phyloP scores from a whole-genome alignment of 2,113 vertebrate genomes.

The Aegotheles bennettii region DNA sequence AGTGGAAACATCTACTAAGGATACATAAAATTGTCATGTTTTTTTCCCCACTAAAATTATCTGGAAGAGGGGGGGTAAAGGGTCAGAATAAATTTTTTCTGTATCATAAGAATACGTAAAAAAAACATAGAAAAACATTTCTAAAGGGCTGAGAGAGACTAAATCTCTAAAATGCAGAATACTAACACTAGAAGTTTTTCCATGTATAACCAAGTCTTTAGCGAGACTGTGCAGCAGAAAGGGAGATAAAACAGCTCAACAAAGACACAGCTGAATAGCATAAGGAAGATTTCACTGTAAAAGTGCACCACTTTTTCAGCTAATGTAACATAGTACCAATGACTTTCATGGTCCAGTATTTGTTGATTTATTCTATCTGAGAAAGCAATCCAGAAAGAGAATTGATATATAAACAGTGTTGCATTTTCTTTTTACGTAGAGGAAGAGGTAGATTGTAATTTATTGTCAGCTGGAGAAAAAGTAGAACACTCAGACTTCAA shows the following conservation, averaged over 20 bases:
- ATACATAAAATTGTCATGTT: neutral
- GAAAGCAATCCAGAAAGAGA: neutral
- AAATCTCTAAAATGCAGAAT: no score
- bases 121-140: neutral
- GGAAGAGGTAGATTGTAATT: neutral
- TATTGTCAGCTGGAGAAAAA: neutral
- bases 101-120: neutral
- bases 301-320: neutral
- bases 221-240: neutral
- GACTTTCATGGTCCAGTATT: neutral
- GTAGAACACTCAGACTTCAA: neutral
- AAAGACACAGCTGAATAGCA: neutral
- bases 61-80: rapidly evolving
- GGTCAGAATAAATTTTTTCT: neutral
- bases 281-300: neutral
- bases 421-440: neutral
- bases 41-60: neutral
- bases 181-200: neutral
- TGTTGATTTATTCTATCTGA: neutral
- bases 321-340: neutral
- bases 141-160: neutral
- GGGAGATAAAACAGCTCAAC: neutral
- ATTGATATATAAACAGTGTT: neutral
- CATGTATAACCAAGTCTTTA: rapidly evolving
- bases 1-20: neutral